phyloP scores from a whole-genome alignment of 1,140 invertebrate genomes.

The Pteromalus puparum region DNA sequence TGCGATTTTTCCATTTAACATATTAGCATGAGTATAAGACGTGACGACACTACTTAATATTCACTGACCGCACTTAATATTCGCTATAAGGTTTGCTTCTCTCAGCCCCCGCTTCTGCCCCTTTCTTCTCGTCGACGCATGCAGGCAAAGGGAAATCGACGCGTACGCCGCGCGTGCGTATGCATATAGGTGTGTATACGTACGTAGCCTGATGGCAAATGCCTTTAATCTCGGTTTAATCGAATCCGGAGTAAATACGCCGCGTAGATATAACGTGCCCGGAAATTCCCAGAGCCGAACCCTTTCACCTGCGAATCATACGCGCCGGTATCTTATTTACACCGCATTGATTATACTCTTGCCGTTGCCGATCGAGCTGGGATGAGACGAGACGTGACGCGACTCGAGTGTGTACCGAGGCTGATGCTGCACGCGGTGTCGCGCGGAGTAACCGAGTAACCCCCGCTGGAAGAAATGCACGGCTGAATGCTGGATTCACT shows the following conservation, averaged over 20 bases:
- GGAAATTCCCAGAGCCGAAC: slow-evolving; percentile 1
- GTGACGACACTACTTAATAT: no score
- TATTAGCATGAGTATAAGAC: no score
- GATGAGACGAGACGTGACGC: background rate
- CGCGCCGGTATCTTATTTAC: slow-evolving; percentile 27
- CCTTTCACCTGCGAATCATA: background rate
- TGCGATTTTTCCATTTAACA: no score
- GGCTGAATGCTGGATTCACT: no score
- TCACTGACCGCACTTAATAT: background rate
- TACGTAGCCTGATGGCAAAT: background rate
- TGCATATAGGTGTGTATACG: background rate
- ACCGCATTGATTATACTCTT: slow-evolving; percentile 39
- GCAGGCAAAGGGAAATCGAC: background rate
- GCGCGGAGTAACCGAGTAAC: background rate
- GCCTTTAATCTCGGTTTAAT: slow-evolving; percentile 43
- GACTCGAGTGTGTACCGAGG: background rate
- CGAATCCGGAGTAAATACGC: slow-evolving; percentile 44
- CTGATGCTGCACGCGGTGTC: no score
- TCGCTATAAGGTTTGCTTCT: background rate
- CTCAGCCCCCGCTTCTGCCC: background rate
- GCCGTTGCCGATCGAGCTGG: background rate
- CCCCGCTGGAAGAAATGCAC: background rate
- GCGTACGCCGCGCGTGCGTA: no score
- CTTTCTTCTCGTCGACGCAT: background rate
- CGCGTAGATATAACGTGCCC: background rate